Percentiles rank a stretch among this genome's conserved stretches.
Conservation (phyloP, 2,888 invertebrate species). For the Apamea epomidion region DNA sequence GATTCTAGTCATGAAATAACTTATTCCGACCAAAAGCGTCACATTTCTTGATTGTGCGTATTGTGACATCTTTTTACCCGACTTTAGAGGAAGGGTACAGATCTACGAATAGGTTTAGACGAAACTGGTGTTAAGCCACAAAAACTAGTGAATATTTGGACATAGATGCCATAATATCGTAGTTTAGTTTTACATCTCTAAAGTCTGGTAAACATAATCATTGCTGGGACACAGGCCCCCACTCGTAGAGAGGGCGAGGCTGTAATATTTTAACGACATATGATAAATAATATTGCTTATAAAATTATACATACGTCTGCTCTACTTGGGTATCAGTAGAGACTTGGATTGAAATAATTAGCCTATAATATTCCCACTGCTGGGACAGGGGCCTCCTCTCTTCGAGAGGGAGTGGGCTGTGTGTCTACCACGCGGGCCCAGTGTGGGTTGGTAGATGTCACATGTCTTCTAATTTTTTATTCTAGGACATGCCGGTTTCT, state of each 20-base stretch:
- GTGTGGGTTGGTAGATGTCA: background rate
- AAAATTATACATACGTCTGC: no score
- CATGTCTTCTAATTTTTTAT: background rate
- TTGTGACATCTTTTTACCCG: slow-evolving; percentile 2
- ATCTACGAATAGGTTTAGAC: background rate
- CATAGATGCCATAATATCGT: background rate
- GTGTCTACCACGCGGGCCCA: background rate
- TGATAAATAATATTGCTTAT: no score
- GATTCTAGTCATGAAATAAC: background rate
- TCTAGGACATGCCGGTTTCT: background rate
- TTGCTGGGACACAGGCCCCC: background rate
- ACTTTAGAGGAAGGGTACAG: background rate
- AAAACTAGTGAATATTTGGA: background rate
- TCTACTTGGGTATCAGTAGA: no score
- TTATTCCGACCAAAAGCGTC: background rate
- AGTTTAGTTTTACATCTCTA: slow-evolving; percentile 9
- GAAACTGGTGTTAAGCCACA: background rate
- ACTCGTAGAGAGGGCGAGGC: background rate
- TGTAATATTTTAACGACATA: background rate
- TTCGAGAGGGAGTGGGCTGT: no score
- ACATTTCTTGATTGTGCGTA: background rate
- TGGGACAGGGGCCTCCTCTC: no score
- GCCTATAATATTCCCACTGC: no score
- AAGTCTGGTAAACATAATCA: background rate
- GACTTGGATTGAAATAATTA: no score